A percentile compares a stretch with the other conserved stretches of the same genome.
Conservation (phyloP, 2,888 invertebrate genomes). For the Lycocerus yunnanus region DNA sequence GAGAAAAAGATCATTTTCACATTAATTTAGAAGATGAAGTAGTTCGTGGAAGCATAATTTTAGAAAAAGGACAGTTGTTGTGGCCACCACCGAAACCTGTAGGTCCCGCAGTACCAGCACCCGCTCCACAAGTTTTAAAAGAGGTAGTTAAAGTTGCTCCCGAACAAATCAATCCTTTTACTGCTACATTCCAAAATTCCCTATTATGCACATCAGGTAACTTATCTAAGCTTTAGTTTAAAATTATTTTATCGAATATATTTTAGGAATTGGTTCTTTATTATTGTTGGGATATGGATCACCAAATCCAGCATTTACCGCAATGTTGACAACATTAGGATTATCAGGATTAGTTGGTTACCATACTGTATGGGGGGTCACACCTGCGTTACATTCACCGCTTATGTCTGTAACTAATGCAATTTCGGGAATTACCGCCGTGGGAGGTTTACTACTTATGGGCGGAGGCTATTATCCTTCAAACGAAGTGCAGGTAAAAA, state of each 20-base stretch:
- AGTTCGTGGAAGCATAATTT: constrained; percentile 79
- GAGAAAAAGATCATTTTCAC: constrained; percentile 76
- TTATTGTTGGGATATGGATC: constrained; percentile 73
- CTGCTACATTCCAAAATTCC: constrained; percentile 69
- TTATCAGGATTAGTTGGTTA: constrained; percentile 81
- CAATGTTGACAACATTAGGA: constrained; percentile 86
- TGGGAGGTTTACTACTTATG: constrained; percentile 88
- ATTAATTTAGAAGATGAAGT: constrained; percentile 86
- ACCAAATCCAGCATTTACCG: constrained; percentile 84
- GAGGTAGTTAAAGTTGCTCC: constrained; percentile 41
- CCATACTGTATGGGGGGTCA: constrained; percentile 92
- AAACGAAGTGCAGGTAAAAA: constrained; percentile 70
- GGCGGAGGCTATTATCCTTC: constrained; percentile 78
- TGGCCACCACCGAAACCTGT: constrained; percentile 80
- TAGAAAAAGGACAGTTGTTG: constrained; percentile 73
- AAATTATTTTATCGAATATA: constrained; percentile 19
- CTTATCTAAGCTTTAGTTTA: not conserved
- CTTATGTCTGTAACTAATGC: constrained; percentile 94
- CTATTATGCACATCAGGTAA: constrained; percentile 71
- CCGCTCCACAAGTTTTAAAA: constrained; percentile 53
- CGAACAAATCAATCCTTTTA: constrained; percentile 67
- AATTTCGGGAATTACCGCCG: constrained; percentile 88
- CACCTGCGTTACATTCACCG: constrained; percentile 87
- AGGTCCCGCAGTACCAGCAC: constrained; percentile 57
- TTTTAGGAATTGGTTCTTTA: constrained; percentile 69